Percentiles rank a stretch among this genome's conserved stretches.
phyloP scores from a whole-genome alignment of 2,797 vertebrate species.

The Acrossocheilus fasciatus region DNA sequence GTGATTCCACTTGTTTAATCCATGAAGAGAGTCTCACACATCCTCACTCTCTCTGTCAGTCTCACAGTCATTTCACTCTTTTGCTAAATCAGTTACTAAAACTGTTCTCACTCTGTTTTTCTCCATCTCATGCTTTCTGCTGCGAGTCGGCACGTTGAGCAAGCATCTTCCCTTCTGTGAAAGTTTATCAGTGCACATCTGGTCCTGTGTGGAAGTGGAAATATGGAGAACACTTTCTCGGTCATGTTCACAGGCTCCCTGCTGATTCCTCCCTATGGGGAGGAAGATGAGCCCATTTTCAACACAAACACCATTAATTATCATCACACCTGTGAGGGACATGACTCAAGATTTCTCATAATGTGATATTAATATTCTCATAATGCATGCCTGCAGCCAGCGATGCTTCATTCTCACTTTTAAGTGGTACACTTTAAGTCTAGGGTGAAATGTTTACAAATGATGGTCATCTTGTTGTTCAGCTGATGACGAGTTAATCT shows the following conservation, averaged over 20 bases:
- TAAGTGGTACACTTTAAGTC: neutral
- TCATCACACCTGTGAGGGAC: slow-evolving; percentile 19
- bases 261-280: neutral
- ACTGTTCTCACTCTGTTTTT: slow-evolving; percentile 18
- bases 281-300: slow-evolving; percentile 19
- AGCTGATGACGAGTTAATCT: neutral
- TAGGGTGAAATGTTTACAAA: neutral
- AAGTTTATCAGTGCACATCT: slow-evolving; percentile 22
- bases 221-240: neutral
- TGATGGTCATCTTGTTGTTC: no score
- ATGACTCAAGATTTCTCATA: slow-evolving; percentile 22
- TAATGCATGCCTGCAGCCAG: slow-evolving; percentile 14
- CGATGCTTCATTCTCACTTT: neutral
- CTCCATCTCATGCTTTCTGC: neutral
- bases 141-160: slow-evolving; percentile 2
- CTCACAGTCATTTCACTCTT: neutral
- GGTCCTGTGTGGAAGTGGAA: slow-evolving; percentile 4
- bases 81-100: neutral
- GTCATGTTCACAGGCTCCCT: neutral
- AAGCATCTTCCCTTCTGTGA: slow-evolving; percentile 15
- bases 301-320: slow-evolving; percentile 41
- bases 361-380: slow-evolving; percentile 19
- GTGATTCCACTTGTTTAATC: neutral
- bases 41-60: neutral
- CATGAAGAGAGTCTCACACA: neutral